Base-by-base conservation (phyloP, 64 coral and sea anemone genomes). In the Anthopleura sola region DNA sequence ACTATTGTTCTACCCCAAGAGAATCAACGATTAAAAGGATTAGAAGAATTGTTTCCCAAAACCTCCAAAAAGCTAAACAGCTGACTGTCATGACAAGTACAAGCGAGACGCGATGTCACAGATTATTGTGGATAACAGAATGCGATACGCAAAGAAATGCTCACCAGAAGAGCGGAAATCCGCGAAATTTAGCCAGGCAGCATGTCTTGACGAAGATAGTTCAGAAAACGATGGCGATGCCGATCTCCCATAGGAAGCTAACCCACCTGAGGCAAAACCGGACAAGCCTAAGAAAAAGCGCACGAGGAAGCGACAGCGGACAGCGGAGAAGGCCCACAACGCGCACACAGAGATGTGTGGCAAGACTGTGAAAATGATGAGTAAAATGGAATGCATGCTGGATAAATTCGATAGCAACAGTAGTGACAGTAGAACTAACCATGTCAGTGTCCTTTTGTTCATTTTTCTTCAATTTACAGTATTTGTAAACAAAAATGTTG, bases 311-410 rank as follows among this genome's bases (percentile, higher is more conserved):
- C n/a, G 69, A 28, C 69, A 75, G 69, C 55, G 55, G 20, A 36
- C 34, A 75, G 6, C 69, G 34, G 69, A 28, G 34, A 36, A 75
- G 16, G 69, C 69, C 7, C 17, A 75, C 69, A 75, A 75, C 2
- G 17, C n/a, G 69, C 69, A 75, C 34, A 75, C n/a, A 26, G 69
- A 33, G 69, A 75, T 75, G 69, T 75, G 69, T 36, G 34, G 34
- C 69, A 75, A 75, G 34, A 17, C 69, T 33, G 11, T 75, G 28
- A 75, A 75, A 75, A 75, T 75, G 69, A 75, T 75, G 69, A 75
- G 69, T 36, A 75, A 75, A 75, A 75, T 75, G 6, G 69, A 75
- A 33, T 5, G 69, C n/a, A 36, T 75, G 2, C 11, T 75, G 26
- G 28, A 75, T 36, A 75, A 75, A 75, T 75, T 75, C 26, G 69